Evolutionary conservation across 1,140 invertebrate genomes (phyloP).

Genomic region (Drosophila takahashii): DNA sequence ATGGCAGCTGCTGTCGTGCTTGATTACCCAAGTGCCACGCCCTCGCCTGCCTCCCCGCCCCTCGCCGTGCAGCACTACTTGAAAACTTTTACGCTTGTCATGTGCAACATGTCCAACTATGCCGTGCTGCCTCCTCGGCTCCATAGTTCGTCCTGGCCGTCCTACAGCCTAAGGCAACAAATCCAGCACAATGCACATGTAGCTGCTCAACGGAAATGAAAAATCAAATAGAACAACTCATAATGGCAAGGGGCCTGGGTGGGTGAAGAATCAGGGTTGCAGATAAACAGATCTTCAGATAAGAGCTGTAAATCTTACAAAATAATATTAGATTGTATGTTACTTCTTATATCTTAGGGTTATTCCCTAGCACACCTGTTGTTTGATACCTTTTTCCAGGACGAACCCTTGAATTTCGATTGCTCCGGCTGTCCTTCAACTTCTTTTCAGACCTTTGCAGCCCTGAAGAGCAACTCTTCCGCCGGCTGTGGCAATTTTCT

Average conservation of each 20-base stretch:
- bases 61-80: slow-evolving; percentile 62
- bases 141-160: slow-evolving; percentile 20
- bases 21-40: slow-evolving; percentile 65
- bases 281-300: slow-evolving; percentile 6
- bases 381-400: not conserved
- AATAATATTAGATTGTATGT: too few relatives aligned
- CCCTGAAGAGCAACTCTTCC: slow-evolving; percentile 23
- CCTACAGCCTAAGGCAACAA: slow-evolving; percentile 73
- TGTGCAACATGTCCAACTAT: slow-evolving; percentile 81
- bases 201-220: slow-evolving; percentile 71
- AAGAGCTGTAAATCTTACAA: too few relatives aligned
- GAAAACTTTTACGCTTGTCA: slow-evolving; percentile 77
- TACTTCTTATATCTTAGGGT: too few relatives aligned
- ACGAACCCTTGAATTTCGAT: not conserved
- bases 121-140: slow-evolving; percentile 37
- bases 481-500: slow-evolving; percentile 37
- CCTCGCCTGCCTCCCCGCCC: not conserved
- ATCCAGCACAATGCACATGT: slow-evolving; percentile 76
- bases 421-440: not conserved
- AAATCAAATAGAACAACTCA: slow-evolving; percentile 79
- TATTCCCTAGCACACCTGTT: too few relatives aligned
- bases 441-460: not conserved
- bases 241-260: slow-evolving; percentile 55
- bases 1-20: slow-evolving; percentile 79
- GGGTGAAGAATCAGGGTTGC: slow-evolving; percentile 25